These are phyloP conservation scores for Petaurus breviceps DNA, from an alignment of 2,113 vertebrate genomes.

Conservation along the genomic window DNA sequence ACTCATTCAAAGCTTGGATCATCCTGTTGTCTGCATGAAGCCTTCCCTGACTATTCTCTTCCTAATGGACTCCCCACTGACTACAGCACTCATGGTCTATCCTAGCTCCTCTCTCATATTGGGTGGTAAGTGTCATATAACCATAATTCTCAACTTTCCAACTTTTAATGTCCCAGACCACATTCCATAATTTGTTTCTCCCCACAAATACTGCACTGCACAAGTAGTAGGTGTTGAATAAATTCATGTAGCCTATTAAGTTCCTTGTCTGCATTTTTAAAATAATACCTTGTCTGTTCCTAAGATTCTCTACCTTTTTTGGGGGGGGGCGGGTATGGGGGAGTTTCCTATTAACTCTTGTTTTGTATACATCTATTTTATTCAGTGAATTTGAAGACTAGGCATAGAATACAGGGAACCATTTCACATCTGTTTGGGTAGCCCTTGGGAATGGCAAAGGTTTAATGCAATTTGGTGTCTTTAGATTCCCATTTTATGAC, in stretches of 20 bases:
- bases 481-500: background rate
- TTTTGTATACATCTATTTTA: background rate
- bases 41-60: background rate
- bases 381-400: slow-evolving; percentile 22
- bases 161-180: background rate
- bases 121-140: background rate
- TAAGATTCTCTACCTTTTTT: background rate
- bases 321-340: no score
- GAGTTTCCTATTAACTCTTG: background rate
- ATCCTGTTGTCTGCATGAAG: background rate
- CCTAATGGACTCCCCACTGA: background rate
- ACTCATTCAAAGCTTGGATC: background rate
- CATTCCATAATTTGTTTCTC: background rate
- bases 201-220: background rate
- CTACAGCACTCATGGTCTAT: background rate
- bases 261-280: slow-evolving; percentile 1
- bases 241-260: background rate
- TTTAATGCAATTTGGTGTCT: background rate
- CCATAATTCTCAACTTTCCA: background rate
- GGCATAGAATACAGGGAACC: slow-evolving; percentile 9
- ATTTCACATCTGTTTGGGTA: background rate
- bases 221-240: background rate
- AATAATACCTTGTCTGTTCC: slow-evolving; percentile 11
- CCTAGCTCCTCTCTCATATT: background rate
- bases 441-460: background rate